A percentile compares a stretch with the other conserved stretches of the same genome.
Evolutionary conservation across 2,113 vertebrate genomes (phyloP).

Genomic region (Addax nasomaculatus): DNA sequence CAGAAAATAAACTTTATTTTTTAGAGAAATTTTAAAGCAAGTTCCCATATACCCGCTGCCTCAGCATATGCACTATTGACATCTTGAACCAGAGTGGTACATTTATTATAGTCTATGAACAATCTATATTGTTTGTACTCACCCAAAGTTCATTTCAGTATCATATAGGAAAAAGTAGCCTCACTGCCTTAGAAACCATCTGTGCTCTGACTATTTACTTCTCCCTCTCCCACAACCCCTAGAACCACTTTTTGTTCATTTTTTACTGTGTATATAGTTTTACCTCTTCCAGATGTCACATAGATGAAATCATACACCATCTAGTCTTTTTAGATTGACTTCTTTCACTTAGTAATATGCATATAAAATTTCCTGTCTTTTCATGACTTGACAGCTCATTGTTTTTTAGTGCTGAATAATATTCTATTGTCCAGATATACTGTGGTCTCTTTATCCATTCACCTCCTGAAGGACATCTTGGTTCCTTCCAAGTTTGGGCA

Average conservation of each 20-base stretch:
- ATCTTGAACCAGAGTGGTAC: neutral
- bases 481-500: neutral
- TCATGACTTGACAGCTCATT: neutral
- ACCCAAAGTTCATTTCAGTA: neutral
- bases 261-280: neutral
- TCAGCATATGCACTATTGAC: neutral
- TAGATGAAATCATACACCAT: neutral
- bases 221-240: fast-evolving
- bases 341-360: neutral
- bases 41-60: neutral
- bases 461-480: neutral
- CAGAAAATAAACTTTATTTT: neutral
- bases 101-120: neutral
- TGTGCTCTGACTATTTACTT: neutral
- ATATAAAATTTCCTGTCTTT: neutral
- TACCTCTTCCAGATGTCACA: neutral
- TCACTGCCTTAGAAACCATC: neutral
- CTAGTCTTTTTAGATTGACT: neutral
- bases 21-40: neutral
- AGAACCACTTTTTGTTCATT: neutral
- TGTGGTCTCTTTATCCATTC: neutral
- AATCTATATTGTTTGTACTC: neutral
- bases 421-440: neutral
- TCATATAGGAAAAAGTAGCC: neutral
- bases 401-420: neutral